Evolutionary conservation across 2,797 vertebrate species (phyloP).

Genomic region (Emys orbicularis): DNA sequence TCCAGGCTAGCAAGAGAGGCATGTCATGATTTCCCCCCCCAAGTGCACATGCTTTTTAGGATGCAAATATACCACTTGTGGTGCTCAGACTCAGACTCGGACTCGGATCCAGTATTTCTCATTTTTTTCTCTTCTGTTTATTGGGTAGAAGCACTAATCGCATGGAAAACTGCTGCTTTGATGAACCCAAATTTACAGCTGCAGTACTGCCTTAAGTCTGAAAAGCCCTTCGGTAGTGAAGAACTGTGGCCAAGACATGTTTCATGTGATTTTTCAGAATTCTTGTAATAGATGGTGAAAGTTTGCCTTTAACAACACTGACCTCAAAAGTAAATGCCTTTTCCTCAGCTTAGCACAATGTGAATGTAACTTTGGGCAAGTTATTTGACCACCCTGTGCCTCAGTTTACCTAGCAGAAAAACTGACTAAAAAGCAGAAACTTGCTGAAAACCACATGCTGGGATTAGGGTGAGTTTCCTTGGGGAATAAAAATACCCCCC

Average conservation of each 20-base stretch:
- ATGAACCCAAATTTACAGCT: background rate
- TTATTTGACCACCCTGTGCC: background rate
- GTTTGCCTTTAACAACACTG: background rate
- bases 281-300: background rate
- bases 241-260: background rate
- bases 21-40: background rate
- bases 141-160: background rate
- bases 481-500: background rate
- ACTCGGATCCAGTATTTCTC: background rate
- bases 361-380: background rate
- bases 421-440: background rate
- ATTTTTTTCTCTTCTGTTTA: background rate
- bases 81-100: background rate
- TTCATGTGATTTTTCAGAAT: background rate
- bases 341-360: background rate
- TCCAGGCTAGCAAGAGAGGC: background rate
- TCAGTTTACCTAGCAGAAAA: background rate
- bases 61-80: background rate
- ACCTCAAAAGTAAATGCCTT: background rate
- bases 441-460: background rate
- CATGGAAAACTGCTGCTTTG: fast-evolving
- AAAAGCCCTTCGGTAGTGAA: background rate
- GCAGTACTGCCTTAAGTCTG: slow-evolving; percentile 8
- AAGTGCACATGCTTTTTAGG: fast-evolving
- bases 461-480: fast-evolving